Conservation (phyloP, 2,797 vertebrate species). For the Crossoptilon crossoptilon region DNA sequence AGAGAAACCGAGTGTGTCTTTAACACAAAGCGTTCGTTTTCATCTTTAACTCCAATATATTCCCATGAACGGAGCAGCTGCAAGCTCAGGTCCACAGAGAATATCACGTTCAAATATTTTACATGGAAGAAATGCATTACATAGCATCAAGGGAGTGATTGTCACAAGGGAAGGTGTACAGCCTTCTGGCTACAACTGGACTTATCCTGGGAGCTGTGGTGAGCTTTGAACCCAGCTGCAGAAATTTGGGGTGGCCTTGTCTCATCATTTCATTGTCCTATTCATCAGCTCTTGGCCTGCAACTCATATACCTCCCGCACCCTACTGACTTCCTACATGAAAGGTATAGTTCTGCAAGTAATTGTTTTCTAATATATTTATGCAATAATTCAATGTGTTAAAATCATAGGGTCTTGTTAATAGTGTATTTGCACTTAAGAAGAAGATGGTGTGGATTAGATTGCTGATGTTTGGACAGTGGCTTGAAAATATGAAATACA, state of each 20-base stretch:
- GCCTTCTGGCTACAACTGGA: neutral
- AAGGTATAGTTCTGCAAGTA: neutral
- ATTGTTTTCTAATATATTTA: conserved; percentile 3
- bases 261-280: rapidly evolving
- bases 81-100: neutral
- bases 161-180: neutral
- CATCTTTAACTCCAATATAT: conserved; percentile 3
- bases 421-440: neutral
- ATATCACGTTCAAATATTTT: conserved; percentile 48
- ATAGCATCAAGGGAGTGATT: neutral
- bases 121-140: conserved; percentile 50
- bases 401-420: neutral
- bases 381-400: neutral
- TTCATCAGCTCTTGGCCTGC: neutral
- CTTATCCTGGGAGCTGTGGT: neutral
- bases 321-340: neutral
- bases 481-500: neutral
- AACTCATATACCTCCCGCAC: neutral
- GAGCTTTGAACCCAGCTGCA: neutral
- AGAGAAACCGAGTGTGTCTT: neutral
- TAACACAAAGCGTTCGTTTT: conserved; percentile 17
- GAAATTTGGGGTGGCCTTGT: neutral
- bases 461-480: neutral
- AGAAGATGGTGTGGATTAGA: neutral
- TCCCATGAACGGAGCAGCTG: conserved; percentile 12